These are phyloP conservation scores for Onchidella celtica DNA, from an alignment of 2,888 invertebrate genomes.

Conservation along the genomic window DNA sequence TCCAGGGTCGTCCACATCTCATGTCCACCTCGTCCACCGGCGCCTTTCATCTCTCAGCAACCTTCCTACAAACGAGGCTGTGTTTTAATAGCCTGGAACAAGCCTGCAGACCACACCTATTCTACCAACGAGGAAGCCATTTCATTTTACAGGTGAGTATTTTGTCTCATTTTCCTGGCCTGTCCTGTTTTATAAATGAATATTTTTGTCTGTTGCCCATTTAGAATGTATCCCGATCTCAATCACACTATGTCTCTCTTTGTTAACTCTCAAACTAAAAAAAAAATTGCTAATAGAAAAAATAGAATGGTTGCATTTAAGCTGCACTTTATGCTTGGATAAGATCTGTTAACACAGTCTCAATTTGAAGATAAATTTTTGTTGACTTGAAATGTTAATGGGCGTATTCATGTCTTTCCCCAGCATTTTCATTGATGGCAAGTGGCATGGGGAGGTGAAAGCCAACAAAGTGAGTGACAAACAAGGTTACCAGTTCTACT, in stretches of 20 bases:
- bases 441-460: constrained; percentile 78
- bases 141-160: constrained; percentile 71
- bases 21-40: constrained; percentile 75
- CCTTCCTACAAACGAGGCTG: constrained; percentile 77
- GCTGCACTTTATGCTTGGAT: no score
- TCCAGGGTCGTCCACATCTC: constrained; percentile 72
- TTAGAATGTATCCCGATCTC: no score
- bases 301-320: no score
- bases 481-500: constrained; percentile 78
- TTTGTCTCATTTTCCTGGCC: background rate
- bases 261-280: no score
- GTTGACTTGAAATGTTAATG: no score
- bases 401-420: no score
- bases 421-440: constrained; percentile 77
- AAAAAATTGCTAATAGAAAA: no score
- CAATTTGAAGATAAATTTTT: no score
- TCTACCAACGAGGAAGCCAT: constrained; percentile 74
- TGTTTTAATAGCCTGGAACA: constrained; percentile 78
- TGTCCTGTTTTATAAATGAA: no score
- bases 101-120: constrained; percentile 65
- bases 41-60: constrained; percentile 74
- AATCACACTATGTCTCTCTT: no score
- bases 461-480: constrained; percentile 72
- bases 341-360: no score
- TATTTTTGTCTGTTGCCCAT: no score